These are phyloP conservation scores for Marasmarcha lunaedactyla DNA, from an alignment of 2,888 invertebrate species.

Conservation along the genomic window DNA sequence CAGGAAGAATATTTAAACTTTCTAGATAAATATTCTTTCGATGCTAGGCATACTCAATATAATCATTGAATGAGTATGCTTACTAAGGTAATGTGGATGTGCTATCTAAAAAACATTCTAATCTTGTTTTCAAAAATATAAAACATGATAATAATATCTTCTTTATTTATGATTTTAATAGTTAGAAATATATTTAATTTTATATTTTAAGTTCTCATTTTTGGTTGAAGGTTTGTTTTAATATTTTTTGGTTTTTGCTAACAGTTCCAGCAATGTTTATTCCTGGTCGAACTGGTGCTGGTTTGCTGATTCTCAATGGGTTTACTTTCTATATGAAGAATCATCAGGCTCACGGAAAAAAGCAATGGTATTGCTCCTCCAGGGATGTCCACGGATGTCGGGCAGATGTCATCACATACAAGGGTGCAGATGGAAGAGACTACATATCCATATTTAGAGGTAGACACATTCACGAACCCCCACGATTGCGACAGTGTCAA, in stretches of 20 bases:
- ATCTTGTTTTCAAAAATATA: no score
- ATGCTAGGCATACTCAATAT: no score
- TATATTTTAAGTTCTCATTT: no score
- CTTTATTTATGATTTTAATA: no score
- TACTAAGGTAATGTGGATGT: no score
- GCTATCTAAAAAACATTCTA: no score
- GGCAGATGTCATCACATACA: constrained; percentile 59
- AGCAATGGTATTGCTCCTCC: constrained; percentile 63
- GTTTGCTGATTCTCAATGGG: constrained; percentile 51
- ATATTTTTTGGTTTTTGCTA: constrained; percentile 26
- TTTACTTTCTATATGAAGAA: constrained; percentile 65
- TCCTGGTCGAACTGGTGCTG: constrained; percentile 55
- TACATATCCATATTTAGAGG: constrained; percentile 62
- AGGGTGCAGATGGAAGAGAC: constrained; percentile 48
- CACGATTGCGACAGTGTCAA: constrained; percentile 51
- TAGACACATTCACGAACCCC: constrained; percentile 52
- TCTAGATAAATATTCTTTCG: no score
- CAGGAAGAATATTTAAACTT: constrained; percentile 5
- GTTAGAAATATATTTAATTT: no score
- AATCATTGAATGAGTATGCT: no score
- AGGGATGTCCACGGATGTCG: constrained; percentile 57
- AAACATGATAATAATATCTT: no score
- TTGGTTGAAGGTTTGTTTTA: no score
- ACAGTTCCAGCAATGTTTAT: constrained; percentile 62
- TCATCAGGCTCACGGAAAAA: constrained; percentile 59